Evolutionary conservation across 2,113 vertebrate genomes (phyloP), one percentile per base, ranked within the genome.

Genomic region (Tragelaphus strepsiceros): DNA sequence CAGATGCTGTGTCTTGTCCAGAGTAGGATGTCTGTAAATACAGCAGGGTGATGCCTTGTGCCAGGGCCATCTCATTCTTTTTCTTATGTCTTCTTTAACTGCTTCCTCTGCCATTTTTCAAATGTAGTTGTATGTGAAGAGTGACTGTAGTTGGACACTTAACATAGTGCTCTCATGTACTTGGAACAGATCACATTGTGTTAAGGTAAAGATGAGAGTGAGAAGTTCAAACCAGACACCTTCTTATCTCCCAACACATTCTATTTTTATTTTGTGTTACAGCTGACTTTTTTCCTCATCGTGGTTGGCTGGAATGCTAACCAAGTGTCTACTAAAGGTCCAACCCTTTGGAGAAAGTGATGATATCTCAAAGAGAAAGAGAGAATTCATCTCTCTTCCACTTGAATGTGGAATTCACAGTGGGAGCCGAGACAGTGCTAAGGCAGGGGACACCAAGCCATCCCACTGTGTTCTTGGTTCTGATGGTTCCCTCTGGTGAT

Each of bases 221-320:
- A 96, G 74, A 84, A 80, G 74, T 53, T 89, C 88, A 94, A 82
- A 51, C 16, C 19, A 94, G 14, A 62, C 9, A 67, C 49, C 71
- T 81, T 7, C 35, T 96, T 93, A 51, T 85, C 10, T 97, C 82
- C 90, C 78, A 51, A 77, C 4, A 78, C 24, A 46, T 54, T 86
- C 28, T 78, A 9, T 88, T 96, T 97, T 91, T 89, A 74, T 95
- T 95, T 94, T 81, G 51, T 64, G 56, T 81, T 24, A 67, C 22
- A 15, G 15, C n/a, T 3, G 9, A 15, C 61, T 86, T 88, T 90
- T 86, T 83, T 83, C 59, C 39, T 94, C 61, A 54, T 87, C 49
- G 28, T 64, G 35, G 11, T 87, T 46, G 28, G 17, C 56, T 96
- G 26, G 17, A 92, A 35, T 81, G 24, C 15, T 81, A 22, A 88